Evolutionary conservation across 2,888 invertebrate genomes (phyloP).

Genomic region (Netelia virgata): DNA sequence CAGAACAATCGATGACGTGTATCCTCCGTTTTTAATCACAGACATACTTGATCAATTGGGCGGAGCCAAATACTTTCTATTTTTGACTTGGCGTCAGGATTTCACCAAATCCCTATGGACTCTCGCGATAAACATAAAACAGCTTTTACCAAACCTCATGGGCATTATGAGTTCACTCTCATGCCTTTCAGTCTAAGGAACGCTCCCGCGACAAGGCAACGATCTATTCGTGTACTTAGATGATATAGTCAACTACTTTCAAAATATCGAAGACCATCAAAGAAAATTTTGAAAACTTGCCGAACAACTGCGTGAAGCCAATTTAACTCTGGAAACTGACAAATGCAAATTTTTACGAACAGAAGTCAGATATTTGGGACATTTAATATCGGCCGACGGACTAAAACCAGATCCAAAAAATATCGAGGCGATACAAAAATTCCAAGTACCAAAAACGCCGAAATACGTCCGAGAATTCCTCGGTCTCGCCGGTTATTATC

Average conservation of each 20-base stretch:
- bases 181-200: slow-evolving; percentile 32
- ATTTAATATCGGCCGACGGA: slow-evolving; percentile 43
- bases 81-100: slow-evolving; percentile 71
- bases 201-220: slow-evolving; percentile 11
- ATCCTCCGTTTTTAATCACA: not conserved
- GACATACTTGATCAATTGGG: slow-evolving; percentile 71
- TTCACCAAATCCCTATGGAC: slow-evolving; percentile 70
- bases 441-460: not conserved
- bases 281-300: slow-evolving; percentile 46
- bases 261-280: not conserved
- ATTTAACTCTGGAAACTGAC: slow-evolving; percentile 50
- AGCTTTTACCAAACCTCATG: slow-evolving; percentile 48
- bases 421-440: slow-evolving; percentile 42
- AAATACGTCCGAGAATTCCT: slow-evolving; percentile 25
- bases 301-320: slow-evolving; percentile 34
- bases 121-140: slow-evolving; percentile 41
- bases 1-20: not conserved
- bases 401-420: slow-evolving; percentile 48
- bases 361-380: slow-evolving; percentile 49
- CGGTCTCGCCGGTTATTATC: slow-evolving; percentile 39
- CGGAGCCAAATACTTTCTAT: slow-evolving; percentile 68
- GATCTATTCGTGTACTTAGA: not conserved
- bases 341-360: slow-evolving; percentile 51
- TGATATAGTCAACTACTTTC: slow-evolving; percentile 2
- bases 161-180: slow-evolving; percentile 14